Evolutionary conservation across 2,888 invertebrate species (phyloP), one percentile per base, ranked within the genome.

Genomic region (Masnerella sp.): DNA sequence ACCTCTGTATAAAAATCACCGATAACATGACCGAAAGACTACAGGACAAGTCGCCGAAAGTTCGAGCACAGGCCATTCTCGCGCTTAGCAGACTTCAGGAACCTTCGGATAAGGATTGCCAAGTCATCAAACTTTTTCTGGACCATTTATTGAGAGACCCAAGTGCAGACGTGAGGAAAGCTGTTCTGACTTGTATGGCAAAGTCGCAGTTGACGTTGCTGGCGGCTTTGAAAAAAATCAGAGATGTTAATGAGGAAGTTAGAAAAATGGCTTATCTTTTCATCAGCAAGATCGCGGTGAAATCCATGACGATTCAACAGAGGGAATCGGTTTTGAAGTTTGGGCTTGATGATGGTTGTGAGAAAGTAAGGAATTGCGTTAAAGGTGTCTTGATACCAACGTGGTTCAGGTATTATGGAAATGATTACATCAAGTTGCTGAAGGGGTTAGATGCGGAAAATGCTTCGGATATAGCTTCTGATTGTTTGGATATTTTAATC

Each of bases 11-110:
- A 73, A 90, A 90, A 78, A 91, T 96, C 30, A 90, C 92, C 59
- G 88, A 90, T 17, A 91, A 91, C 51, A 94, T 96, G 92, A 85
- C 91, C 59, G 89, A 91, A 38, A 88, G 93, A 22, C 84, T 88
- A 0, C 89, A 94, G 88, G 96, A 96, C 83, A 90, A 92, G 5
- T 91, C 93, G 40, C 90, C 93, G 0, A 91, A 91, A 49, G 94
- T 97, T 2, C 90, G 96, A 14, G 92, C 93, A 28, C 93, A 96
- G 79, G 96, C 96, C 0, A 93, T 95, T 0, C 86, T 91, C 20
- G 94, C 95, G 0, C 88, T 97, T 34, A 92, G 93, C 59, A 90
- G 96, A 2, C 88, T 97, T 0, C 97, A 97, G 86, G 93, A 95
- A 79, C 95, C 96, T 0, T 88, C 88, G 45, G 92, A 95, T 81